These are phyloP conservation scores for Cyclina sinensis DNA, from an alignment of 1,140 invertebrate species.

Conservation along the genomic window DNA sequence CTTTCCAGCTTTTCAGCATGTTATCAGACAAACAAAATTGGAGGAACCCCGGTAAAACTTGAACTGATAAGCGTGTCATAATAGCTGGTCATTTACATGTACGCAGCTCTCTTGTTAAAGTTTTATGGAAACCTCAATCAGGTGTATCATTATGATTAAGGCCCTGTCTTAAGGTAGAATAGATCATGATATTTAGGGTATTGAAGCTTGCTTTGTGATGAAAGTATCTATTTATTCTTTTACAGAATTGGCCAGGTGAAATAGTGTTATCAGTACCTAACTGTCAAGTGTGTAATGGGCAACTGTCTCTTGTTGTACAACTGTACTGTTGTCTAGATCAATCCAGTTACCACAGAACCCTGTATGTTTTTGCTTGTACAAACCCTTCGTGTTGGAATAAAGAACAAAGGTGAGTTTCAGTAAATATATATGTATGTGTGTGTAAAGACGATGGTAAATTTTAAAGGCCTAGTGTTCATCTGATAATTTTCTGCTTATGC, in stretches of 20 bases:
- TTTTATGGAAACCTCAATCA: too few relatives aligned
- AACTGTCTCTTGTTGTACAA: slow-evolving; percentile 69
- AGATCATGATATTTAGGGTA: too few relatives aligned
- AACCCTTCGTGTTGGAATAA: slow-evolving; percentile 62
- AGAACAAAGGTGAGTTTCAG: slow-evolving; percentile 51
- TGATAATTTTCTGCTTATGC: too few relatives aligned
- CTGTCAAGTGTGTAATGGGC: slow-evolving; percentile 61
- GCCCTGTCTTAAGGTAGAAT: too few relatives aligned
- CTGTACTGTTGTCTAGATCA: slow-evolving; percentile 71
- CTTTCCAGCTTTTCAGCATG: not conserved
- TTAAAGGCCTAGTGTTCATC: too few relatives aligned
- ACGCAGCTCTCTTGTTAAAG: not conserved
- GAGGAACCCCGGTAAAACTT: slow-evolving; percentile 61
- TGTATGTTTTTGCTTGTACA: slow-evolving; percentile 73
- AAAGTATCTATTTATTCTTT: not conserved
- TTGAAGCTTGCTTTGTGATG: not conserved
- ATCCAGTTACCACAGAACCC: slow-evolving; percentile 70
- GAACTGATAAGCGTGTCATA: not conserved
- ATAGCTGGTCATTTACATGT: not conserved
- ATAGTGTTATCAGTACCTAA: slow-evolving; percentile 9
- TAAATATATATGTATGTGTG: too few relatives aligned
- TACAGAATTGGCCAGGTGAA: slow-evolving; percentile 69
- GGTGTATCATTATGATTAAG: too few relatives aligned
- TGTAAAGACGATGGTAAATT: too few relatives aligned
- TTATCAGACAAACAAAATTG: slow-evolving; percentile 63